Base-by-base conservation (phyloP, 2,113 vertebrate genomes). In the Charina bottae region DNA sequence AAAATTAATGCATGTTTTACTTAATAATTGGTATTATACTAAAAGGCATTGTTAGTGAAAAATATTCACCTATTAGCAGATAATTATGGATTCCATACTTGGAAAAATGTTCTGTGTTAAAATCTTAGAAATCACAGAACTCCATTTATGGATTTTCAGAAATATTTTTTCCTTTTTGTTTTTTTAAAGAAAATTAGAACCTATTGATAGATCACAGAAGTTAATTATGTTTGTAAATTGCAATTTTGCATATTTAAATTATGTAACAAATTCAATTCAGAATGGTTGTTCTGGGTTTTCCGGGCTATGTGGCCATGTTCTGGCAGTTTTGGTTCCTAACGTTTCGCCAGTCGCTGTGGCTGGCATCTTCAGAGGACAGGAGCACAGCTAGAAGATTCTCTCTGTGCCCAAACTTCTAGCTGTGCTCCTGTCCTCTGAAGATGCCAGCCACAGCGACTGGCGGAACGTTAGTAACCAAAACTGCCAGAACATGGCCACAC, bases 1-100 rank as follows among this genome's bases (percentile, higher is more conserved):
- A 2, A 87, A 86, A 92, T 24, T 10, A 92, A 58, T 58, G 3
- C 89, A 26, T 26, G 10, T 55, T 94, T 90, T 94, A 68, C 15
- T 28, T 7, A 9, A 89, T 59, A 92, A 19, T 17, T 85, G 11
- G 3, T 92, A 2, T 84, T 90, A 90, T 62, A 90, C 3, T 19
- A 56, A 64, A 86, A 26, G 21, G 21, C 19, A 86, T 86, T 91
- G 58, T 37, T 87, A 72, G 49, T 12, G 33, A 10, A 68, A 89
- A 92, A 87, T 0, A 85, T 11, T 84, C 0, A 17, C 0, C 15
- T 84, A 15, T 42, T 1, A 59, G 0, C 49, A 88, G 24, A 60
- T 88, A 88, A 89, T 89, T 0, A 49, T 37, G n/a, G 33, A 88
- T 86, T 56, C 3, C 19, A 42, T 93, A 24, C 89, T 58, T 85